Evolutionary conservation across 1,140 invertebrate species (phyloP).

Genomic region (Dufourea novaeangliae): DNA sequence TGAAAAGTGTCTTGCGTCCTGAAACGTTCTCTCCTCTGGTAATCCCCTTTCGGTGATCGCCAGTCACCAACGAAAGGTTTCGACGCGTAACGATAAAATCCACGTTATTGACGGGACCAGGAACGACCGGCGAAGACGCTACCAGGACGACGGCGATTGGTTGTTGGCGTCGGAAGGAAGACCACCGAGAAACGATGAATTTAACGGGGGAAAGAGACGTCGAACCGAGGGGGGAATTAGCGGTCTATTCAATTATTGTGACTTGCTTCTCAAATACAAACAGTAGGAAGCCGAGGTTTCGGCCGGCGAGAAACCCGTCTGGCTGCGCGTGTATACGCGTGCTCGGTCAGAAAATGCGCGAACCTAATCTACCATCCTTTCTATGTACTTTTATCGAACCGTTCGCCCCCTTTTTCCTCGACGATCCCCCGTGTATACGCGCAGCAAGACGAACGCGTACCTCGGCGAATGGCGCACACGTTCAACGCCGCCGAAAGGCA

Average conservation of each 20-base stretch:
- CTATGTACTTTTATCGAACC: neutral
- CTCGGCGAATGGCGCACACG: too few species aligned
- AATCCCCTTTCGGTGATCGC: constrained; percentile 3
- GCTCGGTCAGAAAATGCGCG: constrained; percentile 36
- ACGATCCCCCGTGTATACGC: constrained; percentile 41
- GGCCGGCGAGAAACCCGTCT: neutral
- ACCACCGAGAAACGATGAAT: constrained; percentile 3
- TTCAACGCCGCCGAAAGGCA: constrained; percentile 50
- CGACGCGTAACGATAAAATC: neutral
- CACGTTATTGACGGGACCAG: neutral
- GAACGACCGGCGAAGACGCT: constrained; percentile 8
- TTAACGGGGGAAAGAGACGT: constrained; percentile 22
- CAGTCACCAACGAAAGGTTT: neutral
- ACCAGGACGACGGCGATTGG: neutral
- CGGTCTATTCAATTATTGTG: constrained; percentile 81
- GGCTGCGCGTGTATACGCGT: neutral
- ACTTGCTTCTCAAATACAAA: constrained; percentile 81
- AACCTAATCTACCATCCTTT: neutral
- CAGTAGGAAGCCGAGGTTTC: constrained; percentile 44
- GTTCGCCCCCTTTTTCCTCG: neutral
- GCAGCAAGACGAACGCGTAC: constrained; percentile 39
- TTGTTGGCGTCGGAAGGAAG: neutral
- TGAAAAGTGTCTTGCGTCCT: neutral
- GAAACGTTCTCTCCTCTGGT: neutral
- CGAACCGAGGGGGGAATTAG: constrained; percentile 73